A percentile compares a stretch with the other conserved stretches of the same genome.
Evolutionary conservation across 2,113 vertebrate genomes (phyloP).

Genomic region (Microcebus lehilahytsara): DNA sequence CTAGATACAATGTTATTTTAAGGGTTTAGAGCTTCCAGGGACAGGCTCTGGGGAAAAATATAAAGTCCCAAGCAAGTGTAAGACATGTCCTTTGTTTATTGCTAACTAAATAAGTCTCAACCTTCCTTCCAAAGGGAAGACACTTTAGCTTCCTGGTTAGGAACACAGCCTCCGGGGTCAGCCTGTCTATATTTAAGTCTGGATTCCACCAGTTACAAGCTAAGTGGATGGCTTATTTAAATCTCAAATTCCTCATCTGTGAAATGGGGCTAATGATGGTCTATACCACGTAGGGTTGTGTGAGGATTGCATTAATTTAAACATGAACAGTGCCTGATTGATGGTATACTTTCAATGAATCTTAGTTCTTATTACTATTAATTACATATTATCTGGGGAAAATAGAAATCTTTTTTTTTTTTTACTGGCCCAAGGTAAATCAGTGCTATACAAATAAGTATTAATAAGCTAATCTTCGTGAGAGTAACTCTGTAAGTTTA

Average conservation of each 20-base stretch:
- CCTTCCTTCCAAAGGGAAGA: background rate
- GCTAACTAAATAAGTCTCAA: background rate
- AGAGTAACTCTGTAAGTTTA: background rate
- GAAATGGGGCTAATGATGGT: background rate
- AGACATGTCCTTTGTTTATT: background rate
- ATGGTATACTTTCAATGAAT: background rate
- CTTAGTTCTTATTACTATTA: background rate
- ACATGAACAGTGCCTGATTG: background rate
- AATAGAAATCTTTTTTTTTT: background rate
- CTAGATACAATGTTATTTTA: background rate
- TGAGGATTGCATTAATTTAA: background rate
- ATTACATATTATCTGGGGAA: background rate
- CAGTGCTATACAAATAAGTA: background rate
- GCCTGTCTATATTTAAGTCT: background rate
- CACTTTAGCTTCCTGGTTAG: background rate
- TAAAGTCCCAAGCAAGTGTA: background rate
- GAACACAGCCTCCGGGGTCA: background rate
- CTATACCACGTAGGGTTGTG: background rate
- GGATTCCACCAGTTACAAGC: background rate
- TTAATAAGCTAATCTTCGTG: background rate
- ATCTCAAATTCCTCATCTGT: background rate
- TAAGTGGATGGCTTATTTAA: background rate
- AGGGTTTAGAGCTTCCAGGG: background rate
- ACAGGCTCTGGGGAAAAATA: background rate
- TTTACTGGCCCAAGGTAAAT: background rate